Base-by-base conservation (phyloP, 2,888 invertebrate species). In the Sussaba pulchella region DNA sequence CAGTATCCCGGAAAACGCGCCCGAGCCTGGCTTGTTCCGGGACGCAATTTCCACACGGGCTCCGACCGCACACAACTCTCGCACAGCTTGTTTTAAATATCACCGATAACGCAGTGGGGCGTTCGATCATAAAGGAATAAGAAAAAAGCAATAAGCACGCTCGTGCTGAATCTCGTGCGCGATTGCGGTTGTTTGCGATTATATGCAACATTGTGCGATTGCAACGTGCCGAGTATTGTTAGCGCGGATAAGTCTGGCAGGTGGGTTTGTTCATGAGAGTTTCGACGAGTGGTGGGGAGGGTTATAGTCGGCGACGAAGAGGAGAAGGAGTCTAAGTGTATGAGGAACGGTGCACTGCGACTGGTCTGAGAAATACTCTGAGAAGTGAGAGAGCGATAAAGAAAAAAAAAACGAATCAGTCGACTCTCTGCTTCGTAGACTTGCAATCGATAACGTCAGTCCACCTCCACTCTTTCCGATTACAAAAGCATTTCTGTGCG, bases 381-480 rank as follows among this genome's bases (percentile, higher is more conserved):
- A 74, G 17, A 14, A 67, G 21, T 26, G 47, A 31, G n/a, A 61
- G 43, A 41, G 50, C n/a, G n/a, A n/a, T n/a, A n/a, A n/a, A n/a
- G n/a, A n/a, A 12, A 21, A 61, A 14, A 61, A 50, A 41, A 31
- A 67, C 57, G 52, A 75, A 69, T 69, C 67, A 43, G 57, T 66
- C 66, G 66, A 39, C 50, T 26, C 50, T 41, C 52, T 26, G 26
- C 36, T 14, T 39, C 57, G 45, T 17, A 39, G 61, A 41, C 66
- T 39, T 39, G 66, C 31, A 39, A 59, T 26, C 75, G 67, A 75
- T 75, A 75, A 69, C 67, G 57, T 41, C 67, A 73, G 73, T 73
- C 26, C 31, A 43, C 63, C 41, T 73, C 31, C 17, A 39, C 26
- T 10, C 54, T 45, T 6, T 52, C 9, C 19, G 36, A 19, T 50